Base-by-base conservation (phyloP, 2,888 invertebrate species). In the Liopterus haemorrhoidalis region DNA sequence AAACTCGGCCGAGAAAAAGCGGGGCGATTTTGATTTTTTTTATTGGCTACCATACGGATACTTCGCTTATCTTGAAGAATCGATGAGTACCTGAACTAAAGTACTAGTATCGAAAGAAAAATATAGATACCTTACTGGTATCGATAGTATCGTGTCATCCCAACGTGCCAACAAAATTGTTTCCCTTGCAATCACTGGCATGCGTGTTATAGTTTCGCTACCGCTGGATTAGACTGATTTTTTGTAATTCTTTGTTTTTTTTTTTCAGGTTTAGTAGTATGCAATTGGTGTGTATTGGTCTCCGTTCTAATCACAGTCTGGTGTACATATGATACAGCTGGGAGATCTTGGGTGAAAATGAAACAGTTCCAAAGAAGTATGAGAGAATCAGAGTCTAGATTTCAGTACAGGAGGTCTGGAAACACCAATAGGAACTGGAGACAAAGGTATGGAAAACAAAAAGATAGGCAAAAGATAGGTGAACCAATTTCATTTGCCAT, bases 331-430 rank as follows among this genome's bases (percentile, higher is more conserved):
- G 89, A 90, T 68, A 75, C 85, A 1, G 89, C 88, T n/a, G 90
- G 90, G 11, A 72, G 86, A 39, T 86, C 86, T 35, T 90, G 89
- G 89, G 87, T 90, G 18, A 88, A 89, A 69, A 86, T 89, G 85
- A 88, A 88, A 65, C 77, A 85, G 58, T 89, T 85, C 66, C 87
- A 89, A 66, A 75, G 85, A 49, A 87, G 85, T 52, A 79, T 86
- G 78, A 75, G 81, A 54, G 82, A 84, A 61, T 78, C 81, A 15
- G 83, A 84, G 63, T 80, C 81, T n/a, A 75, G 82, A 54, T 79
- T 80, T 57, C 82, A 83, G 60, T 82, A 85, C 62, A 81, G 81
- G 60, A 70, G 85, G 42, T 85, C 85, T 40, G 84, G 84, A 35
- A 86, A 83, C 61, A 72, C 78, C 59, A 81, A 83, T 56, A 72